Evolutionary conservation across 2,888 invertebrate genomes (phyloP).

Genomic region (Drosophila helvetica): DNA sequence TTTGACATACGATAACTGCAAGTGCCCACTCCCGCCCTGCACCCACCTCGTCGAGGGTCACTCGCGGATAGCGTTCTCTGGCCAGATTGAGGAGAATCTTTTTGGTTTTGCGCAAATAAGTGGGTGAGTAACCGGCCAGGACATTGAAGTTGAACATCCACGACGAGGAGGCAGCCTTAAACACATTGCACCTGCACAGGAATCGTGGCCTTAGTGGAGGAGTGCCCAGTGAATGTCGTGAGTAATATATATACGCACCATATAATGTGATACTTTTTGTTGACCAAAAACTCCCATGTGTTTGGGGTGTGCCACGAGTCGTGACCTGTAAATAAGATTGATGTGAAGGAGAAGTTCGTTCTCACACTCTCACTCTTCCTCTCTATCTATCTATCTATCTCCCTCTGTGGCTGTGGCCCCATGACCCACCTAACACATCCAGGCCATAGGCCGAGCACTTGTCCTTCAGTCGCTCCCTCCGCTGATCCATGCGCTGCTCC

Average conservation of each 20-base stretch:
- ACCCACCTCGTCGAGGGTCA: conserved; percentile 87
- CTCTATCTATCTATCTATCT: conserved; percentile 6
- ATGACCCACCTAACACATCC: conserved; percentile 79
- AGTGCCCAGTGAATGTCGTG: not conserved
- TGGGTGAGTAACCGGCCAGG: conserved; percentile 91
- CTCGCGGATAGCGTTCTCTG: conserved; percentile 91
- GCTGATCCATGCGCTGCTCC: conserved; percentile 83
- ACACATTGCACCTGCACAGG: conserved; percentile 89
- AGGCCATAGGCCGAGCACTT: conserved; percentile 83
- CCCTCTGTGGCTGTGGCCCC: too few species aligned
- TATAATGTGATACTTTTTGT: conserved; percentile 91
- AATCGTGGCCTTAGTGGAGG: not conserved
- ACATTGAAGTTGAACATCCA: conserved; percentile 97
- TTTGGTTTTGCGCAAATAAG: conserved; percentile 90
- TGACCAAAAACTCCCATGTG: conserved; percentile 94
- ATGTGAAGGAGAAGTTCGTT: not conserved
- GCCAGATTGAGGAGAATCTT: conserved; percentile 91
- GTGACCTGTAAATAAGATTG: conserved; percentile 75
- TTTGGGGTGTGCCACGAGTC: conserved; percentile 87
- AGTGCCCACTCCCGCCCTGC: too few species aligned
- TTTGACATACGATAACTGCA: too few species aligned
- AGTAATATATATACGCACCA: conserved; percentile 85
- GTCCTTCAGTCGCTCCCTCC: conserved; percentile 81
- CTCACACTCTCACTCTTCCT: not conserved
- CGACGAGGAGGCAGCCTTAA: conserved; percentile 94